Base-by-base conservation (phyloP, 2,888 invertebrate genomes). In the Limulus polyphemus region DNA sequence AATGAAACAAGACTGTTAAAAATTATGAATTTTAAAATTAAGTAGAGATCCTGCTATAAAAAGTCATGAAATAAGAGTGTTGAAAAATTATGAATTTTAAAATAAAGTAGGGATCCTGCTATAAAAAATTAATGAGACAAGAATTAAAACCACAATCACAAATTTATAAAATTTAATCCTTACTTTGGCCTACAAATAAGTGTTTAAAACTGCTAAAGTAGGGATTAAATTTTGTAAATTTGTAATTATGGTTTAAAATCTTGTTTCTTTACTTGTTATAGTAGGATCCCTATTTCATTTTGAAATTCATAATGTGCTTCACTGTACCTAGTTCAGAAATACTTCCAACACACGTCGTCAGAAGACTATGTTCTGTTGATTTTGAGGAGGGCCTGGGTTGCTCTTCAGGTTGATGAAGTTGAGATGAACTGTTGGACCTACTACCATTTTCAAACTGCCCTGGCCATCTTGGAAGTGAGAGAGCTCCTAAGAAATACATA, bases 291-390 rank as follows among this genome's bases (percentile, higher is more conserved):
- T 32, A 32, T 3, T 32, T 7, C 3, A 32, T 32, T 32, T 5
- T 32, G 1, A 32, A 32, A 5, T 13, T 59, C 55, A 59, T 59
- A 55, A 11, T 32, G 32, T 49, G 5, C 47, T 49, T 47, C 55
- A 10, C 16, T 50, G 61, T 47, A 64, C 65, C 65, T 12, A 91
- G 78, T 78, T 91, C 90, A 4, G 81, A 80, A 59, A 88, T 81
- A 4, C 89, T 89, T 16, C 91, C 91, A 13, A 91, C 91, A 74
- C 92, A 92, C 10, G 91, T 92, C 0, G 91, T 90, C 73, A 90
- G 80, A 64, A 91, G 78, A 54, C 84, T 83, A 49, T 86, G 84
- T 71, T 87, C 86, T 59, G 83, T 73, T 11, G 68, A 67, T 57
- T 67, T 69, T 46, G 60, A 59, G 32, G 61, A 59, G 47, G 61